Evolutionary conservation across 2,797 vertebrate species (phyloP).

Genomic region (Oryzias dopingdopingensis): DNA sequence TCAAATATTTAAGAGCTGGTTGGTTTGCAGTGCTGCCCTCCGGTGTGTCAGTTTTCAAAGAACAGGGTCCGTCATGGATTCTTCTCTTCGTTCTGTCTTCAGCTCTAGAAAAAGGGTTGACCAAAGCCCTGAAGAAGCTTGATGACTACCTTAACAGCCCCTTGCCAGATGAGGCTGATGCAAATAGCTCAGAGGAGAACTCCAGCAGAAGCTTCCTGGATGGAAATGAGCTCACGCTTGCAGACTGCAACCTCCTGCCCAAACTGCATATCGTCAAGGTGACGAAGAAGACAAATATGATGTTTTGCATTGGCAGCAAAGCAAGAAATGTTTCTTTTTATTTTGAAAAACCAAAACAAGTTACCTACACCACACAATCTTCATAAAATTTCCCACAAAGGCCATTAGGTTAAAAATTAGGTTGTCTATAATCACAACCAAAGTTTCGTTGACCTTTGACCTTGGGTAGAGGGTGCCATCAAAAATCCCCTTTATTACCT

Average conservation of each 20-base stretch:
- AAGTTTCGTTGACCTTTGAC: too few species aligned
- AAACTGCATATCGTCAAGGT: slow-evolving; percentile 99
- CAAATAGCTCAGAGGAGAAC: slow-evolving; percentile 78
- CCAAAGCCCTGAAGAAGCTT: slow-evolving; percentile 88
- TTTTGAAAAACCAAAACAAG: background rate
- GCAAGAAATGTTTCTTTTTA: background rate
- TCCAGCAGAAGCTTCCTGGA: slow-evolving; percentile 91
- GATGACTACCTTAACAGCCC: slow-evolving; percentile 88
- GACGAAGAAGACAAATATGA: slow-evolving; percentile 5
- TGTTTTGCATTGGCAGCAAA: background rate
- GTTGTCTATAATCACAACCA: too few species aligned
- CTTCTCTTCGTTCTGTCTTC: slow-evolving; percentile 17
- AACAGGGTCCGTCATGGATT: background rate
- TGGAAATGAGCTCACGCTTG: slow-evolving; percentile 90
- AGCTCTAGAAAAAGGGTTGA: slow-evolving; percentile 88
- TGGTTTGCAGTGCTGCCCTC: slow-evolving; percentile 45
- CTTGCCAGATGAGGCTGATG: slow-evolving; percentile 89
- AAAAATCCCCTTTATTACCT: too few species aligned
- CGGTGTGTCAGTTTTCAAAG: slow-evolving; percentile 17
- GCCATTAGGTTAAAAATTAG: too few species aligned
- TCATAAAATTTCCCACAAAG: too few species aligned
- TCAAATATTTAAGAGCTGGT: slow-evolving; percentile 14
- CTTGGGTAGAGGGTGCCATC: too few species aligned
- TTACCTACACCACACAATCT: too few species aligned
- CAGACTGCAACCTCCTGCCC: slow-evolving; percentile 97